Percentiles rank a stretch among this genome's conserved stretches.
phyloP scores from a whole-genome alignment of 2,888 invertebrate species.

The Odontothrips loti region DNA sequence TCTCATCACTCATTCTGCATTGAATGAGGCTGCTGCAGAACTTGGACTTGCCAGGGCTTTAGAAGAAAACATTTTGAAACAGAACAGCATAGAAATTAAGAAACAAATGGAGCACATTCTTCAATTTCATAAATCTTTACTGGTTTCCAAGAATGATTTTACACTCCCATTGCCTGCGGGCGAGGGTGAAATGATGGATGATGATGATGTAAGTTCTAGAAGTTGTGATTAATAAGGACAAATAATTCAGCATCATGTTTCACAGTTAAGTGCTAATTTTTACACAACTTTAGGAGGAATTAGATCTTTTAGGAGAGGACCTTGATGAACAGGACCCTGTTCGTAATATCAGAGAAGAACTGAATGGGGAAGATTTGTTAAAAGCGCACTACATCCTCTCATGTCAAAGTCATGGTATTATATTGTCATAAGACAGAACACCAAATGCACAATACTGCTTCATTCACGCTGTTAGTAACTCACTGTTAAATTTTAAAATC shows the following conservation, averaged over 20 bases:
- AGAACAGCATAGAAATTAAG: not conserved
- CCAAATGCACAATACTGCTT: no score
- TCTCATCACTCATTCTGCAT: not conserved
- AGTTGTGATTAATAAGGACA: not conserved
- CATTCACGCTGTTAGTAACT: no score
- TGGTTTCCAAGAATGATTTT: not conserved
- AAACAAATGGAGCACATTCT: conserved; percentile 20
- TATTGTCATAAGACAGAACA: no score
- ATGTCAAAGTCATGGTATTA: not conserved
- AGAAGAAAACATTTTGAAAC: not conserved
- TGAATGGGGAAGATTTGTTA: conserved; percentile 11
- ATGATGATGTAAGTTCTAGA: not conserved
- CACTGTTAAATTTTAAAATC: no score
- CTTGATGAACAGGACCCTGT: not conserved
- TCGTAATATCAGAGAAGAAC: conserved; percentile 4
- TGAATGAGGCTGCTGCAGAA: not conserved
- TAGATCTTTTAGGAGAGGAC: not conserved
- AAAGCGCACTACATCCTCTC: not conserved
- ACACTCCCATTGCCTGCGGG: not conserved
- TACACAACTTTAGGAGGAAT: not conserved
- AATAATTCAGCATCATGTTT: not conserved
- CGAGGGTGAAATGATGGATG: not conserved
- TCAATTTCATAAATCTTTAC: not conserved
- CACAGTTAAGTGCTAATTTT: not conserved
- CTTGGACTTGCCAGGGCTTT: not conserved